Percentiles rank a stretch among this genome's conserved stretches.
Evolutionary conservation across 2,888 invertebrate genomes (phyloP).

Genomic region (Dendrolimus houi): DNA sequence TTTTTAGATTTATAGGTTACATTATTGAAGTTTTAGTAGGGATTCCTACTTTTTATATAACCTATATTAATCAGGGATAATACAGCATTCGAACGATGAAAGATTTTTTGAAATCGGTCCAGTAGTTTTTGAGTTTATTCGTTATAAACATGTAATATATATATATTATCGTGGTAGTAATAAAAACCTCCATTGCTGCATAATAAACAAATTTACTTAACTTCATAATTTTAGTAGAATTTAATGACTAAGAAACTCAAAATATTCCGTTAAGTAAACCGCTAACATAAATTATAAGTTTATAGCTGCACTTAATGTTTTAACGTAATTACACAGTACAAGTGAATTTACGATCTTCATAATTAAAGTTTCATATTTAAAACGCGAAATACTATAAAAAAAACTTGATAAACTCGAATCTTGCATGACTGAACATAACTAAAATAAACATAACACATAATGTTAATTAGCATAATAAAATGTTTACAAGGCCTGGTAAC

Average conservation of each 20-base stretch:
- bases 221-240: too few relatives aligned
- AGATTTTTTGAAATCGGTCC: too few relatives aligned
- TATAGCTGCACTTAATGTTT: not conserved
- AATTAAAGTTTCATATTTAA: not conserved
- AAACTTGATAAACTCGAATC: not conserved
- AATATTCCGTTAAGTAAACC: not conserved
- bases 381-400: not conserved
- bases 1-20: too few relatives aligned
- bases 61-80: too few relatives aligned
- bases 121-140: too few relatives aligned
- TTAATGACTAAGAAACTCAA: not conserved
- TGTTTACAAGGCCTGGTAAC: constrained; percentile 43
- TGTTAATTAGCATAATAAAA: constrained; percentile 38
- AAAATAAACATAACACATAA: not conserved
- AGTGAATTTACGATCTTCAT: not conserved
- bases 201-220: too few relatives aligned
- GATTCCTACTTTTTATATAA: too few relatives aligned
- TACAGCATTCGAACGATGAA: too few relatives aligned
- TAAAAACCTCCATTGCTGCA: too few relatives aligned
- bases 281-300: not conserved
- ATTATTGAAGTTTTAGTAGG: too few relatives aligned
- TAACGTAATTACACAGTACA: not conserved
- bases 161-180: too few relatives aligned
- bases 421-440: not conserved
- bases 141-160: too few relatives aligned